phyloP scores from a whole-genome alignment of 2,113 vertebrate genomes.

The Pipa parva region DNA sequence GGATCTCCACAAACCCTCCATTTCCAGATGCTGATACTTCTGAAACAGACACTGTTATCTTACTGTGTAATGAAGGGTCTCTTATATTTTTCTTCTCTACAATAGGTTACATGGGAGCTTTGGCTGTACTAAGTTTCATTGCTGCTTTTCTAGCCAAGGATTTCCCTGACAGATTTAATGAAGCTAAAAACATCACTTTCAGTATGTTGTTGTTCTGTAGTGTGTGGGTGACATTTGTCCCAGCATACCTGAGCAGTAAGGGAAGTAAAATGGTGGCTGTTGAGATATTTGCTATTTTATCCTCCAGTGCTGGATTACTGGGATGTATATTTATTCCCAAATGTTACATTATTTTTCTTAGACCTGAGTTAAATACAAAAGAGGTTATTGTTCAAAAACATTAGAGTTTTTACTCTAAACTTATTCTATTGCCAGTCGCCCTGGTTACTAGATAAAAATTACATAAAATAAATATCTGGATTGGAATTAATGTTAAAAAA shows the following conservation, averaged over 20 bases:
- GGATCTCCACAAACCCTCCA: constrained; percentile 18
- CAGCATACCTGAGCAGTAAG: constrained; percentile 12
- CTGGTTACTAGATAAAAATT: no score
- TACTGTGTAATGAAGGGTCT: constrained; percentile 26
- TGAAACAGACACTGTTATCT: neutral
- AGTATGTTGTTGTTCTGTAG: constrained; percentile 20
- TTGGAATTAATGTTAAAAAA: no score
- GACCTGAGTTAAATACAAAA: constrained; percentile 28
- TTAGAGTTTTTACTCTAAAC: neutral
- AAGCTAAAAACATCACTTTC: constrained; percentile 21
- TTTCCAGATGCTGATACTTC: constrained; percentile 7
- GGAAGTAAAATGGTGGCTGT: constrained; percentile 29
- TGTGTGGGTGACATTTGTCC: constrained; percentile 15
- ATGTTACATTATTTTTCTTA: constrained; percentile 28
- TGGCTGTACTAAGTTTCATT: constrained; percentile 16
- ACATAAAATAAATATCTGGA: no score
- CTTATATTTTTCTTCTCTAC: neutral
- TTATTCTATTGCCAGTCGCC: no score
- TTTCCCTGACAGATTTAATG: constrained; percentile 28
- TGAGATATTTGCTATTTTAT: constrained; percentile 34
- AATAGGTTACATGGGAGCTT: constrained; percentile 18
- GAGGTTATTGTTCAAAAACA: constrained; percentile 11
- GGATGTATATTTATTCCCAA: constrained; percentile 27
- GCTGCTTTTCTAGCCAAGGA: constrained; percentile 33
- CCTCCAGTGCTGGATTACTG: constrained; percentile 19